Evolutionary conservation across 2,888 invertebrate species (phyloP).

Genomic region (Rhagonycha lutea): DNA sequence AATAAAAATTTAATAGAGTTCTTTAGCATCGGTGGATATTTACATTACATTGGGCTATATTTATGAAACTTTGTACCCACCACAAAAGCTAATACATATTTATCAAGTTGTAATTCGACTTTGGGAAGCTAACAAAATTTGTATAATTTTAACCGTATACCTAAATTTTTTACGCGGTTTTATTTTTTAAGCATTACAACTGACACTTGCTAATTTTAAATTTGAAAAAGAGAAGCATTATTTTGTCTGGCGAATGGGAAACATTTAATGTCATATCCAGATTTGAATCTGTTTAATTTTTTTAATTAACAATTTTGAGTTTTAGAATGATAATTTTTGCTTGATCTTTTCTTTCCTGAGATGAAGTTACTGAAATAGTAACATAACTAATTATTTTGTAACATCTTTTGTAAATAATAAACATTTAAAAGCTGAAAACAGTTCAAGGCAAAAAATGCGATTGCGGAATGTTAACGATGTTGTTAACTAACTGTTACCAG

Average conservation of each 20-base stretch:
- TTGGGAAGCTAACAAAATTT: not conserved
- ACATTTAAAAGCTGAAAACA: conserved; percentile 10
- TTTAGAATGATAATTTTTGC: no score
- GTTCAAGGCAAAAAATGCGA: conserved; percentile 2
- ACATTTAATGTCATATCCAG: not conserved
- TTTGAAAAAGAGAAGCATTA: not conserved
- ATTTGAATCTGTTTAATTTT: not conserved
- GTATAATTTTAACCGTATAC: not conserved
- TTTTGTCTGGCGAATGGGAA: not conserved
- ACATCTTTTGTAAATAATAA: conserved; percentile 8
- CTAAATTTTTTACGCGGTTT: not conserved
- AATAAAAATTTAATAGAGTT: not conserved
- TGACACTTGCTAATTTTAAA: not conserved
- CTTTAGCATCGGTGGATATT: not conserved
- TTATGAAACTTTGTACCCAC: not conserved
- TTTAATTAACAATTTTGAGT: not conserved
- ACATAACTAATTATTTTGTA: not conserved
- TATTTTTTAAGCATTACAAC: not conserved
- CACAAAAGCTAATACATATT: not conserved
- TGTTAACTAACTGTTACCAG: not conserved
- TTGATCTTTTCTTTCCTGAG: not conserved
- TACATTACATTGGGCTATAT: not conserved
- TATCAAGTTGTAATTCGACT: not conserved
- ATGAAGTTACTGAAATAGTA: not conserved
- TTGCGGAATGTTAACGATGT: conserved; percentile 13